A percentile compares a stretch with the other conserved stretches of the same genome.
Evolutionary conservation across 1,140 invertebrate species (phyloP).

Genomic region (Drosophila littoralis): DNA sequence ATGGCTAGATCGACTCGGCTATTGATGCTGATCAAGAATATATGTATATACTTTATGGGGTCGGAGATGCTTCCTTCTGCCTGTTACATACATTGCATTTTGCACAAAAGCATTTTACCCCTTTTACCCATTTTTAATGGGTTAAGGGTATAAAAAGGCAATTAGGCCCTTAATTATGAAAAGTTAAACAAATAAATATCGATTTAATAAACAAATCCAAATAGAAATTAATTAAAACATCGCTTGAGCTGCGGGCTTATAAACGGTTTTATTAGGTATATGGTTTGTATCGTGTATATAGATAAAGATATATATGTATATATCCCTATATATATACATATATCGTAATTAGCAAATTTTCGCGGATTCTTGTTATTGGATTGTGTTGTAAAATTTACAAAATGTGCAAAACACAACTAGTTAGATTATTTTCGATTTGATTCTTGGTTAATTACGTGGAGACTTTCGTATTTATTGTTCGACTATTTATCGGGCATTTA

Average conservation of each 20-base stretch:
- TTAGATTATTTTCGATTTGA: slow-evolving; percentile 50
- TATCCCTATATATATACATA: slow-evolving; percentile 47
- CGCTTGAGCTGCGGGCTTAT: slow-evolving; percentile 57
- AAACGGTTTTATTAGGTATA: slow-evolving; percentile 79
- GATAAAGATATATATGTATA: slow-evolving; percentile 36
- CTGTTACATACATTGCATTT: no score
- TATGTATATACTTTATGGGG: no score
- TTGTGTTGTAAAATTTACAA: slow-evolving; percentile 81
- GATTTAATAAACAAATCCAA: not conserved
- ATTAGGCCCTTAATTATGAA: not conserved
- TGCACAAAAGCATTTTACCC: no score
- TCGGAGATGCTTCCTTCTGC: no score
- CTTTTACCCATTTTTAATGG: no score
- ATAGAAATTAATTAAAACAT: slow-evolving; percentile 10
- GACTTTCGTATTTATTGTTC: slow-evolving; percentile 58
- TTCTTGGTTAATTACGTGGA: slow-evolving; percentile 47
- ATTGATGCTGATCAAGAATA: no score
- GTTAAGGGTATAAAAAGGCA: no score
- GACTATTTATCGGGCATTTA: slow-evolving; percentile 50
- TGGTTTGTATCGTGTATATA: slow-evolving; percentile 59
- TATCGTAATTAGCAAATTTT: slow-evolving; percentile 58
- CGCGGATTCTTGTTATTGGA: slow-evolving; percentile 40
- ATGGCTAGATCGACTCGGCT: no score
- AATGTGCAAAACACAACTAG: slow-evolving; percentile 81
- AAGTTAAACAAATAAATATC: not conserved